Base-by-base conservation (phyloP, 35 echinoderm and acorn worm species). In the Apostichopus californicus region DNA sequence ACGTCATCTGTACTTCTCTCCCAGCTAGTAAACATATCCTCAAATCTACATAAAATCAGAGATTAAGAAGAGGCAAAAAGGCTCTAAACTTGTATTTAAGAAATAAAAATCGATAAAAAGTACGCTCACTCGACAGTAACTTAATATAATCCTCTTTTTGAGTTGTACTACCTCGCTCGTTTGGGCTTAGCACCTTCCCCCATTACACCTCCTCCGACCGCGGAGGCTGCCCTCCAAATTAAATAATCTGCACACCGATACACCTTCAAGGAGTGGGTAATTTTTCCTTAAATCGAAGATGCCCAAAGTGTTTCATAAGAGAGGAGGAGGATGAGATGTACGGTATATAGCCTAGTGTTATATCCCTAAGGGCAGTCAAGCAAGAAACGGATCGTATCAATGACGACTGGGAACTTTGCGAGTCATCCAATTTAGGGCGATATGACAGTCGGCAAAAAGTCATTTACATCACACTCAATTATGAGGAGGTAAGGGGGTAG, bases 381-480 rank as follows among this genome's bases (percentile, higher is more conserved):
- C 86, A 68, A 73, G 25, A 73, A 68, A 75, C 12, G 72, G 86
- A 89, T 89, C 15, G 72, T 73, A 89, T 89, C 86, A 52, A 68
- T 73, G 61, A 18, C 86, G 86, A 34, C 5, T 52, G 64, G 11
- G 28, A 28, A 8, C 57, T 63, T 15, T 52, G 4, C 57, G 18
- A 73, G 86, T 89, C 64, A 89, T 89, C 86, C 86, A 89, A 89
- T 89, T 88, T 72, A 72, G 64, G 72, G 28, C 26, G 60, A 89
- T 89, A 89, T 21, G 86, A 73, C 86, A 26, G 86, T 89, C 86
- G 86, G 68, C 61, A 89, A 89, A 89, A 89, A 89, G 86, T 72
- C 86, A 73, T 73, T 89, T 89, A 89, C 86, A 89, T 89, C 86
- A 63, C 86, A 89, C 86, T 89, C 63, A 89, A 89, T 89, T 89